Conservation (phyloP, 2,113 vertebrate genomes). For the Pteruthius melanotis region DNA sequence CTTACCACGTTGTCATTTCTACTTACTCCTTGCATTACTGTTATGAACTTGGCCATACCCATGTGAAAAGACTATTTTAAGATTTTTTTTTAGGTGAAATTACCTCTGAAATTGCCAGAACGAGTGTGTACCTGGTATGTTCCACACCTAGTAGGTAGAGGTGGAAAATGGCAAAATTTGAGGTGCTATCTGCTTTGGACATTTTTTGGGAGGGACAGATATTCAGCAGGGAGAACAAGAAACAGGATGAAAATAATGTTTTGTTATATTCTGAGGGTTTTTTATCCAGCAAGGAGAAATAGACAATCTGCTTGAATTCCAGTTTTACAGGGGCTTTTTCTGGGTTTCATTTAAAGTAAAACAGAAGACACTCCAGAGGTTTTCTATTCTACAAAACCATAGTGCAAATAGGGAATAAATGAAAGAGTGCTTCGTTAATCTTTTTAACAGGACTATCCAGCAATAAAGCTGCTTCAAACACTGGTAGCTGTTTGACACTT, state of each 20-base stretch:
- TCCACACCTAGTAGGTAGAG: neutral
- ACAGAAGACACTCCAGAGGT: neutral
- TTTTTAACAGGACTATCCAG: slow-evolving; percentile 4
- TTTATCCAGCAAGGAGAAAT: neutral
- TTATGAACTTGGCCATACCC: neutral
- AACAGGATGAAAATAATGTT: neutral
- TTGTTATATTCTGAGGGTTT: neutral
- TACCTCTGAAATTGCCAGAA: neutral
- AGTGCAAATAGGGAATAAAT: neutral
- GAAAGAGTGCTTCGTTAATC: neutral
- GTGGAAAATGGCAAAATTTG: neutral
- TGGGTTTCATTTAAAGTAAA: neutral
- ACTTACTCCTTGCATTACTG: neutral
- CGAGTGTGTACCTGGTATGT: neutral
- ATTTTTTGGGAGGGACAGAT: neutral
- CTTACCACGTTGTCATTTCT: neutral
- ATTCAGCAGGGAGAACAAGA: neutral
- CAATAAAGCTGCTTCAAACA: slow-evolving; percentile 18
- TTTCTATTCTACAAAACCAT: neutral
- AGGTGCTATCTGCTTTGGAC: neutral
- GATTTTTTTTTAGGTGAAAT: neutral
- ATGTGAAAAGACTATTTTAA: neutral
- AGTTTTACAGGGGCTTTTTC: neutral
- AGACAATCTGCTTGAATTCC: neutral
- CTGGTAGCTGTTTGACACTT: neutral